phyloP scores from a whole-genome alignment of 2,797 vertebrate genomes.

The Cossypha caffra region DNA sequence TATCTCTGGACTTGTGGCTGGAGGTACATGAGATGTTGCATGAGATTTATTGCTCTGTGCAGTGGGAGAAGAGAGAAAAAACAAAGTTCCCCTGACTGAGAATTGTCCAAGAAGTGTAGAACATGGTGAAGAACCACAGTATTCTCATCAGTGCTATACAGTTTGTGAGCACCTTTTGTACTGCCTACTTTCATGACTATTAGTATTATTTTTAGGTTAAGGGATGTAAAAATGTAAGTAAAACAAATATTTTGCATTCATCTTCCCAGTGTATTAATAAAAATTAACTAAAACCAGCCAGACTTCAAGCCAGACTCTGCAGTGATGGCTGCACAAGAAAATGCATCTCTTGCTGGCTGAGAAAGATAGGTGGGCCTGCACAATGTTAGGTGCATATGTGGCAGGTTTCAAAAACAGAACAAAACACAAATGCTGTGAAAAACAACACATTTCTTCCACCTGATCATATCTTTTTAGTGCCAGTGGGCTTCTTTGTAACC shows the following conservation, averaged over 20 bases:
- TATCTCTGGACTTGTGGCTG: neutral
- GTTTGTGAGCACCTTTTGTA: neutral
- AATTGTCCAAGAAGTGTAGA: neutral
- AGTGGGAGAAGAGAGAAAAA: slow-evolving; percentile 29
- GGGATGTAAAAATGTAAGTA: neutral
- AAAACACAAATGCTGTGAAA: neutral
- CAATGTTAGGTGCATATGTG: neutral
- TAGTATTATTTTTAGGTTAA: neutral
- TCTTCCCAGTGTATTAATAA: neutral
- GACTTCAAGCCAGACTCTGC: neutral
- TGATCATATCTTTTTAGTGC: neutral
- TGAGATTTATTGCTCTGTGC: slow-evolving; percentile 7
- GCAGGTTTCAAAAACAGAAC: neutral
- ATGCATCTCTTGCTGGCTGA: neutral
- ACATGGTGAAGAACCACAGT: neutral
- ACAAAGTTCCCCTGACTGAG: neutral
- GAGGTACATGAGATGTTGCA: neutral
- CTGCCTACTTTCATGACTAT: neutral
- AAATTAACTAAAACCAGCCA: neutral
- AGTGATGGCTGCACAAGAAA: neutral
- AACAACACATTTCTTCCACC: neutral
- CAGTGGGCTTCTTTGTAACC: neutral
- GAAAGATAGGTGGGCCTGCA: neutral
- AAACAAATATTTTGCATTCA: neutral
- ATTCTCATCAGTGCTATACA: neutral